Evolutionary conservation across 2,113 vertebrate species (phyloP), one percentile per base, ranked within the genome.

Genomic region (Zosterops lateralis): DNA sequence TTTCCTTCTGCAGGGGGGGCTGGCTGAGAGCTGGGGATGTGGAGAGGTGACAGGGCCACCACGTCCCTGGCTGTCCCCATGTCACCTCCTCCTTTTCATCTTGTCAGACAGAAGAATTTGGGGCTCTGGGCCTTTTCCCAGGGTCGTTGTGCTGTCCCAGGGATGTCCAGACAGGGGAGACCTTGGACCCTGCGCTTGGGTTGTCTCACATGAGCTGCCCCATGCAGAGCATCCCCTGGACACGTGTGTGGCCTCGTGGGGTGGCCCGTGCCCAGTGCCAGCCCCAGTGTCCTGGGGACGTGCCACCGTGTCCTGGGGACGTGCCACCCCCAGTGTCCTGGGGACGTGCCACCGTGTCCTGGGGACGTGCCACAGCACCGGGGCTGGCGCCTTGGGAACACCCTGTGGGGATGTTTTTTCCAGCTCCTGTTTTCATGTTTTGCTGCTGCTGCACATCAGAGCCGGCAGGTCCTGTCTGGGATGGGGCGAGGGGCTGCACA

Each of bases 61-160:
- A 9, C 0, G 1, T 25, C 45, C 17, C 16, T 0, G 0, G 5
- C 45, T 40, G 85, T 34, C 57, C 53, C 4, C 0, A 19, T 2
- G 5, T 29, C 79, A 14, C 66, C 70, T 40, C 57, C 40, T 61
- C 20, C 42, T 21, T 4, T 31, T 13, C 4, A 31, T 10, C 18
- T 26, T 50, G 1, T 61, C 51, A 44, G 6, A 29, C 16, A 0
- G 2, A 40, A 18, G 42, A 25, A 32, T 7, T 9, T 9, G 73
- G 62, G 18, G 28, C 4, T 72, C 31, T 54, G 25, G 21, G 50
- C 9, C 16, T 54, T n/a, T 12, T 38, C n/a, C 0, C 1, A 32
- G 31, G 54, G 26, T 77, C 3, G 1, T 10, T 25, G 68, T 28
- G 16, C 62, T 66, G 64, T 8, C 8, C 24, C 0, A 1, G 48